phyloP scores from a whole-genome alignment of 2,113 vertebrate species.

The Hippocampus comes region DNA sequence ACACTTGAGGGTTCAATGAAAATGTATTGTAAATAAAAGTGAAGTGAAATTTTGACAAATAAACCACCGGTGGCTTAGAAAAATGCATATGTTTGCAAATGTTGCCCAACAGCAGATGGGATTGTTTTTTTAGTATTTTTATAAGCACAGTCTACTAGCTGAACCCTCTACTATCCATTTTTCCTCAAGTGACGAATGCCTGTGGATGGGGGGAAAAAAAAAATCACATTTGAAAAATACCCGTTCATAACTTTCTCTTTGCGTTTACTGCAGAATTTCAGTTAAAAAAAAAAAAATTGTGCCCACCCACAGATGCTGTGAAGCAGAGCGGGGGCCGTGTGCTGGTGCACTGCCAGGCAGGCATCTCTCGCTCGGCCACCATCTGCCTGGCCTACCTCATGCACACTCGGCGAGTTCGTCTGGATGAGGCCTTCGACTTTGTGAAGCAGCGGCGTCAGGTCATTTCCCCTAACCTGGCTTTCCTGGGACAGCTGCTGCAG shows the following conservation, averaged over 20 bases:
- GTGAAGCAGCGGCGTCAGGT: slow-evolving; percentile 73
- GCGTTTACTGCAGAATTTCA: background rate
- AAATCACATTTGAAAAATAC: background rate
- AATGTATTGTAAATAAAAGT: too few species aligned
- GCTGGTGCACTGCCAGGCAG: slow-evolving; percentile 77
- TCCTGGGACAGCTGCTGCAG: slow-evolving; percentile 79
- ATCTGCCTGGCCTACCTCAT: slow-evolving; percentile 80
- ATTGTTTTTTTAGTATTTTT: too few species aligned
- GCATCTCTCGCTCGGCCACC: slow-evolving; percentile 77
- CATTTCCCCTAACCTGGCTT: slow-evolving; percentile 77
- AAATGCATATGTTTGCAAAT: background rate
- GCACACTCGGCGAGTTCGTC: slow-evolving; percentile 64
- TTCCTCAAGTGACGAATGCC: background rate
- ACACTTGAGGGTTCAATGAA: too few species aligned
- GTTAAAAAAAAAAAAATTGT: slow-evolving; percentile 11
- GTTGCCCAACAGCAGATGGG: background rate
- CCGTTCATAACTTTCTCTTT: background rate
- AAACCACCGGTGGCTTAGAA: background rate
- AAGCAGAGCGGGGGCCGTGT: slow-evolving; percentile 72
- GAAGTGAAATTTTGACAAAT: background rate
- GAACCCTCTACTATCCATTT: background rate
- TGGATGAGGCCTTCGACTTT: slow-evolving; percentile 77
- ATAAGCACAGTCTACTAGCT: too few species aligned
- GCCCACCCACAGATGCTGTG: slow-evolving; percentile 65
- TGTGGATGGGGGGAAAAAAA: too few species aligned